Conservation (phyloP, 2,113 vertebrate genomes). For the Onychorhynchus coronatus region DNA sequence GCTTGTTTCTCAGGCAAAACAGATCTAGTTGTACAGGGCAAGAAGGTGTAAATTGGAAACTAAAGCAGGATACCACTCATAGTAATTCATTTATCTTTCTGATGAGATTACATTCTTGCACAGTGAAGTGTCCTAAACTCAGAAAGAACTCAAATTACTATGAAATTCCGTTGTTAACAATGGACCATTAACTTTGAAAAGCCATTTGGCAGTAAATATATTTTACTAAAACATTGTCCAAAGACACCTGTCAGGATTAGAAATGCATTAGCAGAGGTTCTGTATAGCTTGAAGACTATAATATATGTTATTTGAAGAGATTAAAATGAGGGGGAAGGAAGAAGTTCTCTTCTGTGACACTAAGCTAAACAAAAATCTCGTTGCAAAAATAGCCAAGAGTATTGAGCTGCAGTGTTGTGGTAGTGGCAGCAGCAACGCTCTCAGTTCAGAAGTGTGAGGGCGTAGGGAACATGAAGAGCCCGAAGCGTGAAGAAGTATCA, state of each 20-base stretch:
- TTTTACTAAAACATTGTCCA: conserved; percentile 7
- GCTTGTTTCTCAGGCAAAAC: not conserved
- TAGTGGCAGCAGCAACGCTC: not conserved
- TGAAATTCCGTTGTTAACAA: conserved; percentile 3
- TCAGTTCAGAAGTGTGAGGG: not conserved
- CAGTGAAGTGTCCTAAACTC: not conserved
- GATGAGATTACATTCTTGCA: not conserved
- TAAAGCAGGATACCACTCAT: not conserved
- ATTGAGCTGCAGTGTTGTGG: not conserved
- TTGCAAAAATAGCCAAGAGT: not conserved
- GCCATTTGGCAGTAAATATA: not conserved
- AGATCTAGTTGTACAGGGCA: not conserved
- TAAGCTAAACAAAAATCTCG: not conserved
- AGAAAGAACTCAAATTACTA: not conserved
- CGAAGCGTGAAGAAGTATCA: not conserved
- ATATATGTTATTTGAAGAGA: not conserved
- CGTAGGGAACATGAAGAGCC: not conserved
- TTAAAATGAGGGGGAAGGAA: not conserved
- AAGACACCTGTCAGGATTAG: conserved; percentile 2
- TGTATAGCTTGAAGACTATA: not conserved
- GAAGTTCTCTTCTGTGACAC: not conserved
- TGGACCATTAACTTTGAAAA: not conserved
- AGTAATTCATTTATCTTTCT: not conserved
- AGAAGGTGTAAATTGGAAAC: not conserved
- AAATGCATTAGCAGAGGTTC: not conserved